These are phyloP conservation scores for Trichogramma evanescens DNA, from an alignment of 2,888 invertebrate species.

Conservation along the genomic window DNA sequence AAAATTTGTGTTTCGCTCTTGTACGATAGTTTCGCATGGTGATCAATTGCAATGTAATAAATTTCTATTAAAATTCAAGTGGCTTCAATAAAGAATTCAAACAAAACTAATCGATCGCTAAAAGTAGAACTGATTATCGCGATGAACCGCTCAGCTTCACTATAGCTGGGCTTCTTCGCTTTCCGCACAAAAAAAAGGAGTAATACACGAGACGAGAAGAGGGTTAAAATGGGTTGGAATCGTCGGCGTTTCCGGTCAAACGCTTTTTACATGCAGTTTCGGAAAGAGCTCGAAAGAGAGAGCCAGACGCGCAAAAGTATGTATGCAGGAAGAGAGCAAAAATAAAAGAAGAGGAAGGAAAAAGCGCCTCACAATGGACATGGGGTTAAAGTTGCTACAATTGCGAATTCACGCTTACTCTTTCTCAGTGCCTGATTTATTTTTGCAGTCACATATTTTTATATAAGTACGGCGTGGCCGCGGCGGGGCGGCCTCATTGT, in stretches of 20 bases:
- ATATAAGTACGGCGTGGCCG: not conserved
- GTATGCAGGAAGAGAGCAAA: slow-evolving; percentile 11
- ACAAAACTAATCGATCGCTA: no score
- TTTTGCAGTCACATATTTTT: slow-evolving; percentile 31
- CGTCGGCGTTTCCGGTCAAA: slow-evolving; percentile 40
- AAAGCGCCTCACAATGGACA: slow-evolving; percentile 32
- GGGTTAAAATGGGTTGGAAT: slow-evolving; percentile 26
- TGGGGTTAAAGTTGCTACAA: slow-evolving; percentile 43
- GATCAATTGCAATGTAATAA: no score
- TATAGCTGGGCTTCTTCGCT: not conserved
- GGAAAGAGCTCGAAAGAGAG: no score
- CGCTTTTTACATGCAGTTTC: slow-evolving; percentile 27
- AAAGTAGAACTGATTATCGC: no score
- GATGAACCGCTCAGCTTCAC: no score
- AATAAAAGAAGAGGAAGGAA: slow-evolving; percentile 29
- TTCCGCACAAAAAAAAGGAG: not conserved
- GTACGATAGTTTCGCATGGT: no score
- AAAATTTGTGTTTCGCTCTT: no score
- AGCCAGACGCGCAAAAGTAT: no score
- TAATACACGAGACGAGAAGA: slow-evolving; percentile 13
- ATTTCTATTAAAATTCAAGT: no score
- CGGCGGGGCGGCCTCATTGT: slow-evolving; percentile 28
- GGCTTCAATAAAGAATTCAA: no score
- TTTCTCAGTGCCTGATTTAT: slow-evolving; percentile 34
- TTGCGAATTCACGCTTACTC: slow-evolving; percentile 31